Evolutionary conservation across 2,113 vertebrate genomes (phyloP), one percentile per base, ranked within the genome.

Genomic region (Thalassoma bifasciatum): DNA sequence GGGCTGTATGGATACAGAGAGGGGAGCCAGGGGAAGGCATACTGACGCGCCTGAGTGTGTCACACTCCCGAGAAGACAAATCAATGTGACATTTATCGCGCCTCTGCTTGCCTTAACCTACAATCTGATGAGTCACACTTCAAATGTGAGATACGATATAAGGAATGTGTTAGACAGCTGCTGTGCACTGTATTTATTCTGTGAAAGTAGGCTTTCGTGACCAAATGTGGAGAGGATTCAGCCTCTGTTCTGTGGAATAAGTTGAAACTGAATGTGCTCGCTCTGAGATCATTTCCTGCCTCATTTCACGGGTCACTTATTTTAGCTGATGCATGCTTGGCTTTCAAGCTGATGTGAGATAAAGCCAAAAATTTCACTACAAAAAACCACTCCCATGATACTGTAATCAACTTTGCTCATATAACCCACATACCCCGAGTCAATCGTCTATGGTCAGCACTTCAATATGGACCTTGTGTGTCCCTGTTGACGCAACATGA

Each of bases 261-360:
- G 51, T 79, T 63, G 82, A 81, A 83, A 87, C 47, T 2, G 6
- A 81, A 88, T 44, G 72, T 5, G 49, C 52, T n/a, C n/a, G 1
- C 62, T 47, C 47, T 83, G 84, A 86, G 82, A 83, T 90, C 83
- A 91, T 88, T 82, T 85, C 84, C 77, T 56, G 74, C 36, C 60
- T 82, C 63, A 73, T 87, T 88, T 88, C 66, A 89, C 23, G 54
- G 82, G 64, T 91, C 80, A 57, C 66, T 86, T 68, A 68, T 64
- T 80, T 75, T 57, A 59, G 62, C 53, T 72, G 56, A 84, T 66
- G 75, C 71, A 64, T 44, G 26, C 42, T 68, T 54, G 64, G 47
- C 72, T 84, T 78, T 59, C 42, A 51, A 66, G 64, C 50, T 22
- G 63, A 75, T 67, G 60, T 64, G 36, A 67, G 80, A 82, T 87